A percentile compares a stretch with the other conserved stretches of the same genome.
phyloP scores from a whole-genome alignment of 2,888 invertebrate species.

The Catocala fraxini region DNA sequence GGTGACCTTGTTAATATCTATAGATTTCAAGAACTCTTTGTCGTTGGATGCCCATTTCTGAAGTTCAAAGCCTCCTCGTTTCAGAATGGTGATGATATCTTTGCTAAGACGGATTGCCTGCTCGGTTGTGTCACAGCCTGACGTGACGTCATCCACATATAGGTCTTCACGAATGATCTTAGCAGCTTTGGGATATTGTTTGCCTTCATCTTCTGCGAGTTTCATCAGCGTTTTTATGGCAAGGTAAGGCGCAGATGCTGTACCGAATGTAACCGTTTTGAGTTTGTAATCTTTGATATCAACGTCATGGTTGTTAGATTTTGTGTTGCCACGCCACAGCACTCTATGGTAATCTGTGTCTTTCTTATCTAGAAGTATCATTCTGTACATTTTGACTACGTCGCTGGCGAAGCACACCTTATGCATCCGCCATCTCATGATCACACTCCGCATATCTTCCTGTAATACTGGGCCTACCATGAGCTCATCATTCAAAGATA shows the following conservation, averaged over 20 bases:
- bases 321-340: slow-evolving; percentile 1
- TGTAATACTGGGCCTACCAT: slow-evolving; percentile 20
- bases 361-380: slow-evolving; percentile 2
- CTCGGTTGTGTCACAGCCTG: too few relatives aligned
- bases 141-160: too few relatives aligned
- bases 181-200: too few relatives aligned
- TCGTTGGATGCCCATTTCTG: too few relatives aligned
- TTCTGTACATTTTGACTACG: slow-evolving; percentile 24
- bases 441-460: slow-evolving; percentile 18
- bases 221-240: not conserved
- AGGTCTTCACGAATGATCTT: too few relatives aligned
- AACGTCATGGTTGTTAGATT: not conserved
- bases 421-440: slow-evolving; percentile 26
- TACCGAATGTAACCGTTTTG: not conserved
- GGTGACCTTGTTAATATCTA: too few relatives aligned
- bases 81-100: too few relatives aligned
- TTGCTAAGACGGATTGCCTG: too few relatives aligned
- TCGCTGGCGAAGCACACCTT: slow-evolving; percentile 18
- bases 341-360: slow-evolving; percentile 4
- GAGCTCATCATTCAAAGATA: slow-evolving; percentile 24
- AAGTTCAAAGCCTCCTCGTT: too few relatives aligned
- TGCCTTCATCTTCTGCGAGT: not conserved
- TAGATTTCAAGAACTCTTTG: too few relatives aligned
- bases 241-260: not conserved
- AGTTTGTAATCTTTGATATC: not conserved